Base-by-base conservation (phyloP, 2,888 invertebrate genomes). In the Pandemis corylana region DNA sequence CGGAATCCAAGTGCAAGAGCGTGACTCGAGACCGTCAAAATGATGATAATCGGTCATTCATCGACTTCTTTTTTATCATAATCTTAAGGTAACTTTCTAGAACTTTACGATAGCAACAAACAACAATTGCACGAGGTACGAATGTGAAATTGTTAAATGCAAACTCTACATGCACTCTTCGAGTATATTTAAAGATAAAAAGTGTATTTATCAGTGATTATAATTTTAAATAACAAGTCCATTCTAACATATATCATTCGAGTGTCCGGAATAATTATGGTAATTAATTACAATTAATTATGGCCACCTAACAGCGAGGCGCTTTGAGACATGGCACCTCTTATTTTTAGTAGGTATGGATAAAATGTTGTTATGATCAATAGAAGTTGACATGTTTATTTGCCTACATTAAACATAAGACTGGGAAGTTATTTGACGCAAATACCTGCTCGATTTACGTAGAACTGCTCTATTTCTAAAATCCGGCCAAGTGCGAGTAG, bases 211-310 rank as follows among this genome's bases (percentile, higher is more conserved):
- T 49, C 42, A 20, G 10, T 20, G 56, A 56, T 44, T 20, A 44
- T 42, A 15, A 61, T 28, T 42, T 42, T 12, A 20, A 49, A 61
- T 46, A 61, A 68, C 36, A 61, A 59, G 41, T 71, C 20, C 42
- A 36, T 51, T 65, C 65, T 46, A 63, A 72, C 63, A 63, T 69
- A 61, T 28, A 65, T 69, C 73, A 65, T 42, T 7, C 10, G 56
- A 49, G 20, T 28, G 56, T 68, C 49, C 56, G 56, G 41, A 46
- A 64, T 64, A 73, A 73, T 69, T 74, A 66, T 65, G 65, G n/a
- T 61, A 69, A 69, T 74, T 42, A 66, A 69, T 74, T 64, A 51
- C 20, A 49, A 61, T 66, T 66, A 42, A 62, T 67, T 72, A 72
- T 15, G 51, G 49, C 42, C 53, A 62, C 53, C n/a, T 56, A 53